Evolutionary conservation across 2,797 vertebrate genomes (phyloP).

Genomic region (Pseudochirops corinnae): DNA sequence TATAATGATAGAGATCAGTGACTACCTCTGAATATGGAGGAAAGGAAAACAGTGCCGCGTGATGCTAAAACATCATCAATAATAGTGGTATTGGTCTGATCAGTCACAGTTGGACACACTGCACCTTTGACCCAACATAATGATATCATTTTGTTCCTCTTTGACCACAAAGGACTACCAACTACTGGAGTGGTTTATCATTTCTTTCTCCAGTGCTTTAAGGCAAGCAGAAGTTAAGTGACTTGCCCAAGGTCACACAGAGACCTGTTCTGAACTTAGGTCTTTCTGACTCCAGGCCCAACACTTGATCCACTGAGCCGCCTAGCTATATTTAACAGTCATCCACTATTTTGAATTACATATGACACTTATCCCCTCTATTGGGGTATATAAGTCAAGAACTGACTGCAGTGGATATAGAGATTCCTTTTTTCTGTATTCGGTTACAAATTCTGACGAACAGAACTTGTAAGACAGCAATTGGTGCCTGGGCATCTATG

Average conservation of each 20-base stretch:
- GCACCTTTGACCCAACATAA: background rate
- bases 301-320: background rate
- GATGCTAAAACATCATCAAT: background rate
- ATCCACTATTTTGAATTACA: background rate
- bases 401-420: background rate
- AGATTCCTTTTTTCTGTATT: background rate
- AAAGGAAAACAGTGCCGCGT: background rate
- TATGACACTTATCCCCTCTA: background rate
- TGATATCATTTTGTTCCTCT: background rate
- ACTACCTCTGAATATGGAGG: background rate
- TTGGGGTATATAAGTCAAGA: background rate
- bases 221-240: background rate
- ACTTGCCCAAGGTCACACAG: background rate
- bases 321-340: background rate
- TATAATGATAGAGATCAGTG: background rate
- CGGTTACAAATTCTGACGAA: background rate
- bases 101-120: background rate
- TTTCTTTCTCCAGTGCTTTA: background rate
- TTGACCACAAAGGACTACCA: background rate
- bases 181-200: background rate
- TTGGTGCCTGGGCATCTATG: background rate
- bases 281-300: background rate
- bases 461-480: background rate
- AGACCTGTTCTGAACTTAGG: background rate
- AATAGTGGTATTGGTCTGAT: background rate